Base-by-base conservation (phyloP, 1,140 invertebrate species). In the Tetramorium simillimum region DNA sequence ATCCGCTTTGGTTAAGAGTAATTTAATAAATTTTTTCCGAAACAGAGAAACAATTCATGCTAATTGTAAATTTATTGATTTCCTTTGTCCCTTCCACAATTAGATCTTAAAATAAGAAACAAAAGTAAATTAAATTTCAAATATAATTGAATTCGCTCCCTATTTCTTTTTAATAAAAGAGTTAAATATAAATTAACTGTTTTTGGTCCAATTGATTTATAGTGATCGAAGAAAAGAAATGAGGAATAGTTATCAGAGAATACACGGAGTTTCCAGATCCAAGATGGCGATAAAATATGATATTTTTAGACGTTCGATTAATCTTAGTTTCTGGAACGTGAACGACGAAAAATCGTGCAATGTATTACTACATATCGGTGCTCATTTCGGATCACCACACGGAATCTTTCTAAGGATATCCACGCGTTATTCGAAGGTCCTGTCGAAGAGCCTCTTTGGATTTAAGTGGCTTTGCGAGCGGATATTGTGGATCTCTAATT, bases 401-500 rank as follows among this genome's bases (percentile, higher is more conserved):
- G 40, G 21, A 21, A 70, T 81, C 53, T 14, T 60, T 43, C 33
- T 46, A 58, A 82, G 49, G 24, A 82, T 75, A 75, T 75, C 24
- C 28, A 7, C 69, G n/a, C 24, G 43, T 75, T 73, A 58, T 46
- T 73, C 78, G 21, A 28, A 70, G 51, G 24, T 16, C 24, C 69
- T 62, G 14, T 37, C 69, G 69, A 60, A 49, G 69, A 75, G 37
- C 69, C 40, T 37, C 53, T 58, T 82, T 53, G 40, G 51, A 69
- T 58, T 82, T 84, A 75, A 84, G 80, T 84, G 80, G 80, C 69
- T 84, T 75, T 75, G 53, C 80, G 40, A 84, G 56, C 24, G 53
- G 69, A 75, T 84, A 84, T 84, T 84, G 80, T 84, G 69, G 40
- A 84, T 84, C 80, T 84, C 69, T 84, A 84, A 84, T 84, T 84